phyloP scores from a whole-genome alignment of 2,888 invertebrate species.

The Dynastes maya region DNA sequence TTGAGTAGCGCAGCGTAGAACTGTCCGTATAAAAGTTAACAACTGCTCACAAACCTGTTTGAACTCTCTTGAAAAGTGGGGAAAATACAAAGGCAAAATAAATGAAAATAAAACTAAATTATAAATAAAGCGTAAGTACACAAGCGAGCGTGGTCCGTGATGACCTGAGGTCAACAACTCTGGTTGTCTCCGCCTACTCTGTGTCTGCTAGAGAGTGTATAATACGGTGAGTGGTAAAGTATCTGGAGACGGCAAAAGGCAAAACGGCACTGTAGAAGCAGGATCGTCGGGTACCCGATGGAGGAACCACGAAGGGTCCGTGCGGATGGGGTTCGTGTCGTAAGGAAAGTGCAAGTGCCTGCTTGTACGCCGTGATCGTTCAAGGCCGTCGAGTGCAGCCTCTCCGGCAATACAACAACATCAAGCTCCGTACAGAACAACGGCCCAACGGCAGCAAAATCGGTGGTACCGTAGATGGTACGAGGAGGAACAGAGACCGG shows the following conservation, averaged over 20 bases:
- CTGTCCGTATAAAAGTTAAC: conserved; percentile 58
- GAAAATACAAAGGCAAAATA: conserved; percentile 62
- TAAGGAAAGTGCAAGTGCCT: conserved; percentile 61
- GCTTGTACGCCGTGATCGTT: conserved; percentile 67
- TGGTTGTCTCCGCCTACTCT: conserved; percentile 70
- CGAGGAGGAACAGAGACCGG: not conserved
- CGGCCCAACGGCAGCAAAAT: not conserved
- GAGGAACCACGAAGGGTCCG: conserved; percentile 48
- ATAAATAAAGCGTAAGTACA: conserved; percentile 65
- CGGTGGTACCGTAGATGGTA: too few relatives aligned
- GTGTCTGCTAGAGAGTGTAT: conserved; percentile 63
- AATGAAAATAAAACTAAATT: conserved; percentile 65
- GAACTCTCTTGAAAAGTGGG: conserved; percentile 58
- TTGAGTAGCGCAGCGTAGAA: conserved; percentile 56
- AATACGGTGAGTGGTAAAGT: conserved; percentile 51
- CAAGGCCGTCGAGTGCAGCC: conserved; percentile 68
- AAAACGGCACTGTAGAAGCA: conserved; percentile 56
- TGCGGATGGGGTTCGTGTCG: conserved; percentile 54
- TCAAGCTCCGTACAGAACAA: conserved; percentile 4
- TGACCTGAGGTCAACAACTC: conserved; percentile 72
- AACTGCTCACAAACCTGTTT: conserved; percentile 61
- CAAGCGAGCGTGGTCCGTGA: conserved; percentile 67
- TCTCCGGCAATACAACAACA: conserved; percentile 51
- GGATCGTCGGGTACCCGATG: conserved; percentile 54
- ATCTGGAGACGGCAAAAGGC: conserved; percentile 49